These are phyloP conservation scores for Misgurnus mizolepis DNA, from an alignment of 2,113 vertebrate species.

Conservation along the genomic window DNA sequence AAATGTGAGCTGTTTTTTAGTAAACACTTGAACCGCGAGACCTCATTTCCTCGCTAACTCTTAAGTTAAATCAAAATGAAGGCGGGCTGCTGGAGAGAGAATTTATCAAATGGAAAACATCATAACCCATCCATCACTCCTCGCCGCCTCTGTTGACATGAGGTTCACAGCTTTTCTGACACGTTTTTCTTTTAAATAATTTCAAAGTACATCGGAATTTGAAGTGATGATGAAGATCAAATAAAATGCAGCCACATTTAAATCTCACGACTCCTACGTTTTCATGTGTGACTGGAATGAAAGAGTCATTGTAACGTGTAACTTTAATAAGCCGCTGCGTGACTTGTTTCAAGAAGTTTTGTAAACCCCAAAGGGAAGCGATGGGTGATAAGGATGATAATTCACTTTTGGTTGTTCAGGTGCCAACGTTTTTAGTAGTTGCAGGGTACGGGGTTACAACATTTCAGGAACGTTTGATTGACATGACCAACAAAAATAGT, in stretches of 20 bases:
- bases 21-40: constrained; percentile 30
- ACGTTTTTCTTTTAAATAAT: constrained; percentile 8
- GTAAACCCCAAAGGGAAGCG: too few species aligned
- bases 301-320: not conserved
- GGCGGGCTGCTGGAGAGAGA: constrained; percentile 13
- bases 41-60: constrained; percentile 31
- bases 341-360: not conserved
- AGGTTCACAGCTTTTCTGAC: not conserved
- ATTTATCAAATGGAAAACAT: constrained; percentile 28
- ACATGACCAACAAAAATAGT: too few species aligned
- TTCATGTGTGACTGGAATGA: constrained; percentile 8
- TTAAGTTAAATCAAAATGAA: constrained; percentile 30
- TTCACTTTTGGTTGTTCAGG: too few species aligned
- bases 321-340: not conserved
- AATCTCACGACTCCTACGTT: constrained; percentile 4
- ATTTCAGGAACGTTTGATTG: too few species aligned
- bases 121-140: not conserved
- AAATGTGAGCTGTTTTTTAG: constrained; percentile 31
- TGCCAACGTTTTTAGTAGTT: too few species aligned
- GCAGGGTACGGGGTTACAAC: too few species aligned
- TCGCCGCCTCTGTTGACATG: not conserved
- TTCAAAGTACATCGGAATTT: constrained; percentile 15
- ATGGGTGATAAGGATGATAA: too few species aligned
- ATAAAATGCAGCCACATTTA: not conserved
- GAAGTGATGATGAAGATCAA: constrained; percentile 1